Evolutionary conservation across 2,113 vertebrate genomes (phyloP).

Genomic region (Otolemur garnettii): DNA sequence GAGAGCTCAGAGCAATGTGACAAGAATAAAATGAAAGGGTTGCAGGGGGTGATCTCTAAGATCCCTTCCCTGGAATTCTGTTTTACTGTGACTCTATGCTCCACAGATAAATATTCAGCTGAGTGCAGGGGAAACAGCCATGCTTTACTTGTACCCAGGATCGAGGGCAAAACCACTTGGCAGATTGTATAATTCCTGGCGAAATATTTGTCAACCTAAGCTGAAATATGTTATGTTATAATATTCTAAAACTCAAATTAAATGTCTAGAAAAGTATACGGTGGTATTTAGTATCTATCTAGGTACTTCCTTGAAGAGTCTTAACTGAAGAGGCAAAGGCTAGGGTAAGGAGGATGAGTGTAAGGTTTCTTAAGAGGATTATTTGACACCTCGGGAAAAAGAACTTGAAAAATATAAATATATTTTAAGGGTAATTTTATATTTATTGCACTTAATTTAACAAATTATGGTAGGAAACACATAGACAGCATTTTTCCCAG

Average conservation of each 20-base stretch:
- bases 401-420: conserved; percentile 81
- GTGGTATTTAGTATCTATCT: neutral
- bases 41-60: neutral
- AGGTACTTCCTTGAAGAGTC: conserved; percentile 68
- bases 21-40: conserved; percentile 43
- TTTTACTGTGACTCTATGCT: neutral
- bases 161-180: conserved; percentile 53
- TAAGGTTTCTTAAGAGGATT: conserved; percentile 75
- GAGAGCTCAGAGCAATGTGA: conserved; percentile 56
- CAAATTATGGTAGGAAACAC: conserved; percentile 88
- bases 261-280: conserved; percentile 57
- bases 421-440: conserved; percentile 86
- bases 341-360: neutral
- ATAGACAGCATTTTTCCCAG: conserved; percentile 88
- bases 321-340: conserved; percentile 53
- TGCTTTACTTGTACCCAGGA: conserved; percentile 62
- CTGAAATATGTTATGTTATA: conserved; percentile 55
- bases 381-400: conserved; percentile 72
- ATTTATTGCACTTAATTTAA: conserved; percentile 91
- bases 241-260: conserved; percentile 74
- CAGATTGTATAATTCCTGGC: conserved; percentile 76
- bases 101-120: conserved; percentile 73
- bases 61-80: neutral
- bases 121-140: conserved; percentile 69
- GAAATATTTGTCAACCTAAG: conserved; percentile 85